Evolutionary conservation across 2,797 vertebrate genomes (phyloP).

Genomic region (Syndactyla subalaris): DNA sequence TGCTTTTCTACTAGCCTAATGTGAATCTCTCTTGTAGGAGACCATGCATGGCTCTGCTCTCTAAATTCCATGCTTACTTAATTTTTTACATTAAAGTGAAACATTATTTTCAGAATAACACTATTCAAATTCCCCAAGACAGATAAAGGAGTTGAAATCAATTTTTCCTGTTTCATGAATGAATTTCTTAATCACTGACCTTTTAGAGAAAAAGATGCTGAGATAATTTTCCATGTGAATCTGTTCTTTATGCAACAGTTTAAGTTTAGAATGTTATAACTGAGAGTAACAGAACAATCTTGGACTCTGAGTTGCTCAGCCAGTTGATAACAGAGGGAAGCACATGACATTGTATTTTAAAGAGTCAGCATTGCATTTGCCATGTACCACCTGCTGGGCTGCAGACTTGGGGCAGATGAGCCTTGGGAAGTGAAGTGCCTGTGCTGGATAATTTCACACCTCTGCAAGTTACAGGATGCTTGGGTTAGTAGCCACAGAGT

Average conservation of each 20-base stretch:
- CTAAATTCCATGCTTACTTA: not conserved
- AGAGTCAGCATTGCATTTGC: not conserved
- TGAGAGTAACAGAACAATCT: not conserved
- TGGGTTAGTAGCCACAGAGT: not conserved
- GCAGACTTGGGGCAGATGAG: not conserved
- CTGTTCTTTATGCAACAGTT: not conserved
- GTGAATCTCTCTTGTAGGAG: not conserved
- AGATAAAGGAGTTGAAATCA: not conserved
- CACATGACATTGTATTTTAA: not conserved
- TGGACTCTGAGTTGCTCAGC: not conserved
- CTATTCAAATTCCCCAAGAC: not conserved
- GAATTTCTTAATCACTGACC: not conserved
- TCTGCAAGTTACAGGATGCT: not conserved
- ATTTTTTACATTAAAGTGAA: not conserved
- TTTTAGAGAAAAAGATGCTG: not conserved
- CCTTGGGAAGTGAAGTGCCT: not conserved
- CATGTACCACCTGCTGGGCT: rapidly evolving
- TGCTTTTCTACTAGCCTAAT: not conserved
- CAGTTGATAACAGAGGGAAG: not conserved
- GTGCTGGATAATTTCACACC: not conserved
- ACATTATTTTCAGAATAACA: not conserved
- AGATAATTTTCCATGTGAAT: not conserved
- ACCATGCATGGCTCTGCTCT: not conserved
- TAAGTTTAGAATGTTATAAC: not conserved
- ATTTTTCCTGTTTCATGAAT: not conserved